phyloP scores from a whole-genome alignment of 2,797 vertebrate species.

The Benthosema pterotum region DNA sequence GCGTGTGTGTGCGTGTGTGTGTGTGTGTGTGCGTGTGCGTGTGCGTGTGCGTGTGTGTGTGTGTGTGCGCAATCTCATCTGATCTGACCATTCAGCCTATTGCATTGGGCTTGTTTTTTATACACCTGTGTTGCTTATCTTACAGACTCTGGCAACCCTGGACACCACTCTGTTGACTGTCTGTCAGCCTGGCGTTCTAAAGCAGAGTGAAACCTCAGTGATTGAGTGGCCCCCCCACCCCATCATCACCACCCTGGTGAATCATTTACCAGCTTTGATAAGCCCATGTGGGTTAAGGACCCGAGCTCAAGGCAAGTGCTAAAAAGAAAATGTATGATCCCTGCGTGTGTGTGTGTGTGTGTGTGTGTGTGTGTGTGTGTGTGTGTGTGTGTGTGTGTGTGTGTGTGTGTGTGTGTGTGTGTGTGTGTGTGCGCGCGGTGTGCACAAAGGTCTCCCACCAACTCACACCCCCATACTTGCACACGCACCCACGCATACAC shows the following conservation, averaged over 20 bases:
- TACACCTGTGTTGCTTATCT: neutral
- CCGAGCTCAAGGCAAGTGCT: neutral
- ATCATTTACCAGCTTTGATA: conserved; percentile 61
- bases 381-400: too few species aligned
- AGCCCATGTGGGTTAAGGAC: conserved; percentile 1
- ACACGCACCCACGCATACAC: conserved; percentile 9
- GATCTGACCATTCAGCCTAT: neutral
- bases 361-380: too few species aligned
- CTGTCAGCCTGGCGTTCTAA: conserved; percentile 21
- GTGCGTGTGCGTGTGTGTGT: neutral
- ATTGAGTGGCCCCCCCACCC: conserved; percentile 37
- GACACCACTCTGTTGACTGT: conserved; percentile 14
- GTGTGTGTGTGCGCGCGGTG: too few species aligned
- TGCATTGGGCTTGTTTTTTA: too few species aligned
- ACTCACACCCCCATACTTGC: conserved; percentile 22
- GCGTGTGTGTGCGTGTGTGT: too few species aligned
- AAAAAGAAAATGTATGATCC: conserved; percentile 22
- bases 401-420: too few species aligned
- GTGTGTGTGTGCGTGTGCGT: too few species aligned
- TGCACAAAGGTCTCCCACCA: neutral
- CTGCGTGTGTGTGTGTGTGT: conserved; percentile 9
- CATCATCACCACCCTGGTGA: conserved; percentile 35
- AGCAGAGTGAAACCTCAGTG: conserved; percentile 45
- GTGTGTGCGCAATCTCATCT: too few species aligned
- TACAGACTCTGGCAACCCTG: neutral